Evolutionary conservation across 2,888 invertebrate genomes (phyloP).

Genomic region (Lycocerus yunnanus): DNA sequence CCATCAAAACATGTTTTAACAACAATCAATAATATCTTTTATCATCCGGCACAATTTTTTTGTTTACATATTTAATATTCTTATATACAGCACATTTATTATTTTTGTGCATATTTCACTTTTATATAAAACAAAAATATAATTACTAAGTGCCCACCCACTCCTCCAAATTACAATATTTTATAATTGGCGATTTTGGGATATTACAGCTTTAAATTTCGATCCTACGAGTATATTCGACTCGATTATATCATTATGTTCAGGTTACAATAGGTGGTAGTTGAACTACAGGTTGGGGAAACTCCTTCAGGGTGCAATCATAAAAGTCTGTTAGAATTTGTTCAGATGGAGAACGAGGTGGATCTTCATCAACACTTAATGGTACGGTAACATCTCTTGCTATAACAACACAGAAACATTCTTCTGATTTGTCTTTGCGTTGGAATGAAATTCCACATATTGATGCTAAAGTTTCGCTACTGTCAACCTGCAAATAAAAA

Average conservation of each 20-base stretch:
- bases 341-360: constrained; percentile 64
- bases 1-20: neutral
- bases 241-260: neutral
- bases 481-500: constrained; percentile 60
- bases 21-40: neutral
- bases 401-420: constrained; percentile 63
- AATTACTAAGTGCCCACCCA: neutral
- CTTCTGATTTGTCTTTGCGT: constrained; percentile 49
- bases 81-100: neutral
- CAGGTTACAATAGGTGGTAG: constrained; percentile 54
- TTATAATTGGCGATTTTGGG: neutral
- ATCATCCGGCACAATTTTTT: neutral
- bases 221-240: neutral
- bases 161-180: neutral
- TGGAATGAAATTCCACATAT: constrained; percentile 57
- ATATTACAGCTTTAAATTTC: neutral
- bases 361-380: constrained; percentile 56
- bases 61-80: neutral
- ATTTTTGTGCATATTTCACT: neutral
- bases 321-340: constrained; percentile 69
- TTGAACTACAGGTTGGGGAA: constrained; percentile 67
- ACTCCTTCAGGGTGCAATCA: constrained; percentile 67
- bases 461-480: constrained; percentile 58
- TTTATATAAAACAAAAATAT: neutral
- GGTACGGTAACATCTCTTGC: constrained; percentile 55